phyloP scores from a whole-genome alignment of 2,113 vertebrate species.

The Octodon degus region DNA sequence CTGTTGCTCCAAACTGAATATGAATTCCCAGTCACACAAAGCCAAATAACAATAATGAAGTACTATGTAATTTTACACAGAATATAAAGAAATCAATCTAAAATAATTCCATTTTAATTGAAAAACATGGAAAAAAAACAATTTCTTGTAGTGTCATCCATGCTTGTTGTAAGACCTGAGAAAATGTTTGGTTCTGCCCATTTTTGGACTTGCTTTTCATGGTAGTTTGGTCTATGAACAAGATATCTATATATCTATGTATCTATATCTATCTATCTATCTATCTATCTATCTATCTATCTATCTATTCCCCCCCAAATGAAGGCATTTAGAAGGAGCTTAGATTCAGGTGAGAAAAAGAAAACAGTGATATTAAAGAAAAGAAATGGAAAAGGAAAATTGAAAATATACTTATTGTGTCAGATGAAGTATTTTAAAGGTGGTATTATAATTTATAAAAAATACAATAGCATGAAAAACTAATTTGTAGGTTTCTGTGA shows the following conservation, averaged over 20 bases:
- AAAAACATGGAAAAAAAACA: conserved; percentile 11
- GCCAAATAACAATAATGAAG: not conserved
- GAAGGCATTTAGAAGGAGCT: not conserved
- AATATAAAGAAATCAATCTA: not conserved
- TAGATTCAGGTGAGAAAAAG: not conserved
- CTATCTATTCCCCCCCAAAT: not conserved
- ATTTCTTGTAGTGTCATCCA: not conserved
- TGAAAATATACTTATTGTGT: conserved; percentile 1
- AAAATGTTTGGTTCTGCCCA: not conserved
- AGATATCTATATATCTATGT: not conserved
- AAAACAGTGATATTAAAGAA: not conserved
- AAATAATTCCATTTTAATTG: conserved; percentile 16
- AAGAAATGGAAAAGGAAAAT: not conserved
- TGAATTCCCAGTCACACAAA: not conserved
- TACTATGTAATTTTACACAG: not conserved
- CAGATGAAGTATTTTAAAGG: not conserved
- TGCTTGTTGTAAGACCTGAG: not conserved
- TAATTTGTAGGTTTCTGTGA: not conserved
- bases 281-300: not conserved
- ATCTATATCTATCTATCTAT: not conserved
- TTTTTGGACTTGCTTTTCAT: not conserved
- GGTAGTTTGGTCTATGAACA: not conserved
- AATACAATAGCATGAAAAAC: not conserved
- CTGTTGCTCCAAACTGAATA: not conserved
- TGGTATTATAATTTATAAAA: not conserved